Evolutionary conservation across 2,888 invertebrate species (phyloP).

Genomic region (Chironomus riparius): DNA sequence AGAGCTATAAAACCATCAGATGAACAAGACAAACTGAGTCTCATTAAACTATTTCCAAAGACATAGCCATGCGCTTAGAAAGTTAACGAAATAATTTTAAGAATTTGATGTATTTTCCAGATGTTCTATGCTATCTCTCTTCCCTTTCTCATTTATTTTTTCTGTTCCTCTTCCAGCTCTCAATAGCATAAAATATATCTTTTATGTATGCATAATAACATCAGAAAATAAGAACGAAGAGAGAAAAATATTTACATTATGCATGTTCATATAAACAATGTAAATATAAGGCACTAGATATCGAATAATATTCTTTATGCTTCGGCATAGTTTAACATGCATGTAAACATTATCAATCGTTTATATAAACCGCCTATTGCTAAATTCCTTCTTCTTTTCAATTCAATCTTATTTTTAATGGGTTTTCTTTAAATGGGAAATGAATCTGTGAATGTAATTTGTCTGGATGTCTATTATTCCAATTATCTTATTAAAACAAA

Average conservation of each 20-base stretch:
- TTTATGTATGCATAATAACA: neutral
- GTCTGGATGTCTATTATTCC: too few relatives aligned
- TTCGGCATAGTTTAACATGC: conserved; percentile 2
- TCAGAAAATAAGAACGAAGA: too few relatives aligned
- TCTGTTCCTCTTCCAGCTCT: neutral
- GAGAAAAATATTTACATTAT: conserved; percentile 20
- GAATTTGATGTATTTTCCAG: conserved; percentile 24
- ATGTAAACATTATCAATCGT: conserved; percentile 13
- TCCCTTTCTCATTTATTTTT: neutral
- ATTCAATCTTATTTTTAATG: too few relatives aligned
- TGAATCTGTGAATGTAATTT: too few relatives aligned
- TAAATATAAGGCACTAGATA: neutral
- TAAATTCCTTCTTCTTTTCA: conserved; percentile 1
- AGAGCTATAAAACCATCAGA: too few relatives aligned
- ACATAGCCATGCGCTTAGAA: too few relatives aligned
- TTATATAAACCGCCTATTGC: conserved; percentile 9
- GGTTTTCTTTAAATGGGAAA: too few relatives aligned
- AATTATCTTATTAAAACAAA: too few relatives aligned
- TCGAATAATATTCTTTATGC: neutral
- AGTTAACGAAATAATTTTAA: neutral
- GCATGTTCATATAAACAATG: conserved; percentile 9
- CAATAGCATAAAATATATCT: neutral
- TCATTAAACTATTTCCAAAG: too few relatives aligned
- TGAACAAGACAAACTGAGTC: too few relatives aligned
- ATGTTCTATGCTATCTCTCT: conserved; percentile 14